These are phyloP conservation scores for Polydrusus cervinus DNA, from an alignment of 2,888 invertebrate genomes.

Conservation along the genomic window DNA sequence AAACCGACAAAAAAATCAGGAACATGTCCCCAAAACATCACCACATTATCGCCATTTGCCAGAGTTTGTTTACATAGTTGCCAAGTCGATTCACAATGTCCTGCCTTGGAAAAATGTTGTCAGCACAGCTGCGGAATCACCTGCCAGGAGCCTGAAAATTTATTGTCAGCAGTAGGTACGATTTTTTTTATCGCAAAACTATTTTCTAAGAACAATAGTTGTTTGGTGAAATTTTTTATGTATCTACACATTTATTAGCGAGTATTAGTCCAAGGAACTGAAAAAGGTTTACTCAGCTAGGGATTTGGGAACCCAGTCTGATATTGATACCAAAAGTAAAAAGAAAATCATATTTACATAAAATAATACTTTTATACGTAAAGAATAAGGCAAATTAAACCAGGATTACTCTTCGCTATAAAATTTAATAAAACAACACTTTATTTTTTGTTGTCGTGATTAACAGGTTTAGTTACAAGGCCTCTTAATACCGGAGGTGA, in stretches of 20 bases:
- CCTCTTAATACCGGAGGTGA: conserved; percentile 6
- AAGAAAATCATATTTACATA: no score
- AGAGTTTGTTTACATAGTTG: conserved; percentile 78
- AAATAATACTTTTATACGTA: no score
- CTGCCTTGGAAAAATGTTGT: conserved; percentile 81
- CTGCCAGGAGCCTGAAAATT: conserved; percentile 78
- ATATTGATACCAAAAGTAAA: no score
- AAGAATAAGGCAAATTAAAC: neutral
- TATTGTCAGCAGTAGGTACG: conserved; percentile 76
- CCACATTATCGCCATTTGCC: conserved; percentile 73
- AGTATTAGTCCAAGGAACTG: no score
- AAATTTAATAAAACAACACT: neutral
- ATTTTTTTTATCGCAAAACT: conserved; percentile 18
- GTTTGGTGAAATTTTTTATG: neutral
- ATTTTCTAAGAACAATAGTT: neutral
- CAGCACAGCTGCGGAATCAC: conserved; percentile 79
- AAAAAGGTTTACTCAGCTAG: no score
- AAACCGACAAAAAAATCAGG: conserved; percentile 73
- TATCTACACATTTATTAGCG: no score
- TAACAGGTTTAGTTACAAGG: conserved; percentile 9
- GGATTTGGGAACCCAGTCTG: no score
- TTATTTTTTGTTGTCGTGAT: neutral
- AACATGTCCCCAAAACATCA: conserved; percentile 67
- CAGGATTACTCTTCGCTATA: neutral
- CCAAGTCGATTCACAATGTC: conserved; percentile 79